Evolutionary conservation across 2,888 invertebrate species (phyloP).

Genomic region (Tenthredo amoena): DNA sequence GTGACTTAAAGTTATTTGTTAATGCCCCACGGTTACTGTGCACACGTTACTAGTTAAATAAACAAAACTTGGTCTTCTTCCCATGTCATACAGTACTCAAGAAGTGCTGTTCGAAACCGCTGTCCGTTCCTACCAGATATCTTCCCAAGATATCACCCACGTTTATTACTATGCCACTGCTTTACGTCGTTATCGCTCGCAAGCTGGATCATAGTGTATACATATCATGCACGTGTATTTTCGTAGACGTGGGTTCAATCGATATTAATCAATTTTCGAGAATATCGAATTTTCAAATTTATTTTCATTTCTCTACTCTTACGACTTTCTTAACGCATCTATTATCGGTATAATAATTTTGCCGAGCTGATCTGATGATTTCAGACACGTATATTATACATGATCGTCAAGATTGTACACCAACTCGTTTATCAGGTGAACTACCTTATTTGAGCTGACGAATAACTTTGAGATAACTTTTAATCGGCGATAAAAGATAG

Average conservation of each 20-base stretch:
- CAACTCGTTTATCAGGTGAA: slow-evolving; percentile 8
- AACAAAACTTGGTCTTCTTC: slow-evolving; percentile 61
- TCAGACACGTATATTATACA: neutral
- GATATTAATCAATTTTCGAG: neutral
- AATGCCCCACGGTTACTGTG: slow-evolving; percentile 56
- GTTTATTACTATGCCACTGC: slow-evolving; percentile 19
- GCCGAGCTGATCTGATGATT: neutral
- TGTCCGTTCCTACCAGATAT: slow-evolving; percentile 68
- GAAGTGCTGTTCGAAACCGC: slow-evolving; percentile 28
- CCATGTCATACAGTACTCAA: slow-evolving; percentile 11
- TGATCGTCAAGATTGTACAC: slow-evolving; percentile 6
- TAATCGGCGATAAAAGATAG: slow-evolving; percentile 28
- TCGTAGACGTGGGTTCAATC: slow-evolving; percentile 7
- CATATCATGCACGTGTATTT: neutral
- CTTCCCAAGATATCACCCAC: slow-evolving; percentile 57
- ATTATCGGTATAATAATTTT: neutral
- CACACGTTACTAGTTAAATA: slow-evolving; percentile 70
- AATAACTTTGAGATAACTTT: neutral
- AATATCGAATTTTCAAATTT: neutral
- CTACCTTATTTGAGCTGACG: slow-evolving; percentile 21
- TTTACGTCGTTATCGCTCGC: slow-evolving; percentile 13
- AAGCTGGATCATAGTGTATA: neutral
- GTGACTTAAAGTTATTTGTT: slow-evolving; percentile 56
- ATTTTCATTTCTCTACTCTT: neutral
- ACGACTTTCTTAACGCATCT: neutral